phyloP scores from a whole-genome alignment of 2,888 invertebrate species.

The Sphinx pinastri region DNA sequence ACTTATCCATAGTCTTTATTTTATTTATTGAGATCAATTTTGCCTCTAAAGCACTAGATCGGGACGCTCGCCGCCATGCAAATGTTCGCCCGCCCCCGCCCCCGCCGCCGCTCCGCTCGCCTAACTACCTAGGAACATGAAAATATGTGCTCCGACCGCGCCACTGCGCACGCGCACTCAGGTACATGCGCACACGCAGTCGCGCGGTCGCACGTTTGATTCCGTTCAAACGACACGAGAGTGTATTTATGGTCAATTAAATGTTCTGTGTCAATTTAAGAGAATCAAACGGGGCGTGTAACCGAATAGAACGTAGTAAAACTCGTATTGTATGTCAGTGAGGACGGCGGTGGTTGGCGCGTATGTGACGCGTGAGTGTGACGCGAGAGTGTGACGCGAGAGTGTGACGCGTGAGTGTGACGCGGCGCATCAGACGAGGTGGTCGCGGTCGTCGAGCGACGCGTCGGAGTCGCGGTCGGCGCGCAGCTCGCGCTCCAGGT shows the following conservation, averaged over 20 bases:
- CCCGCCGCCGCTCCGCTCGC: constrained; percentile 40
- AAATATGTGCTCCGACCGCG: constrained; percentile 36
- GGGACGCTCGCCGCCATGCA: constrained; percentile 57
- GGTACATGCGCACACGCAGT: background rate
- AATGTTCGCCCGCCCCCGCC: constrained; percentile 36
- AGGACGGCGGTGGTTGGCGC: constrained; percentile 26
- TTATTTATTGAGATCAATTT: constrained; percentile 81
- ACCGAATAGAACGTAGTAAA: background rate
- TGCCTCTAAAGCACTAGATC: constrained; percentile 71
- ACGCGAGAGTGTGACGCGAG: background rate
- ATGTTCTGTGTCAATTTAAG: constrained; percentile 40
- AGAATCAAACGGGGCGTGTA: constrained; percentile 36
- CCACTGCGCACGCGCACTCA: constrained; percentile 12
- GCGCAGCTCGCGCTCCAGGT: constrained; percentile 79
- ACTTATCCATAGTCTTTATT: constrained; percentile 75
- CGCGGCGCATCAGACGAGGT: constrained; percentile 62
- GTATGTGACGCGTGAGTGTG: background rate
- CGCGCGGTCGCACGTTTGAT: constrained; percentile 29
- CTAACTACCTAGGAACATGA: constrained; percentile 45
- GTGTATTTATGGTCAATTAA: constrained; percentile 41
- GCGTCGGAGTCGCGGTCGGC: constrained; percentile 73
- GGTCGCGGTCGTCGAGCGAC: constrained; percentile 77
- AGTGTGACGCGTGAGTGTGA: no score
- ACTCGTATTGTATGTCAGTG: constrained; percentile 13
- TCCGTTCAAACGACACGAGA: constrained; percentile 42